phyloP scores from a whole-genome alignment of 2,888 invertebrate genomes.

The Terebella lapidaria region DNA sequence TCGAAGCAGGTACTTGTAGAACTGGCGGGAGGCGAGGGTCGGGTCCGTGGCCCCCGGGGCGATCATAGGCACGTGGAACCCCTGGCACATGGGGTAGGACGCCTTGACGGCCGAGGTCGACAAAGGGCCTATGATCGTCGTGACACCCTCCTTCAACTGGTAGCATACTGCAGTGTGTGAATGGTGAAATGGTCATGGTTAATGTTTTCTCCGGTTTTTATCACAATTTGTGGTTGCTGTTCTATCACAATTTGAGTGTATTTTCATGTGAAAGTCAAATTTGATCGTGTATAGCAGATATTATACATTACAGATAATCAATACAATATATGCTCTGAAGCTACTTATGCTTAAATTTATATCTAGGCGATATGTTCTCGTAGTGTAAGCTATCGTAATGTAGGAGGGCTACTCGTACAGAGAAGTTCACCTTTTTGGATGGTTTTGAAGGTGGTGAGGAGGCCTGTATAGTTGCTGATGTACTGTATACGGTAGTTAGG shows the following conservation, averaged over 20 bases:
- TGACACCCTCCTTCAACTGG: conserved; percentile 3
- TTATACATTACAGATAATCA: no score
- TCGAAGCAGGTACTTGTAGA: conserved; percentile 6
- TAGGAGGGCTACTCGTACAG: no score
- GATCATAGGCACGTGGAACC: conserved; percentile 13
- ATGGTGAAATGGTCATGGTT: no score
- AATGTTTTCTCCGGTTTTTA: no score
- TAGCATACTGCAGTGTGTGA: conserved; percentile 19
- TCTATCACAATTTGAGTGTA: no score
- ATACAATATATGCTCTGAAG: no score
- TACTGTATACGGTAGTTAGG: background rate
- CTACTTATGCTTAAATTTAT: no score
- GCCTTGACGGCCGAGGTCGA: conserved; percentile 11
- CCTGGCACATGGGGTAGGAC: conserved; percentile 11
- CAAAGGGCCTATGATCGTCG: conserved; percentile 13
- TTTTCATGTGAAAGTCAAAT: no score
- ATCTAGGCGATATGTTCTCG: no score
- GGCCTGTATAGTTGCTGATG: background rate
- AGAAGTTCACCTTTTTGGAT: background rate
- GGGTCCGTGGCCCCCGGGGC: conserved; percentile 16
- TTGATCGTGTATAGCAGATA: no score
- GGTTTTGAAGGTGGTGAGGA: background rate
- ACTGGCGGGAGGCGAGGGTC: background rate
- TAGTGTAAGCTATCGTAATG: no score
- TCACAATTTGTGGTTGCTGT: no score